A percentile compares a stretch with the other conserved stretches of the same genome.
These are phyloP conservation scores for Cordylochernes scorpioides DNA, from an alignment of 2,888 invertebrate genomes.

Conservation along the genomic window DNA sequence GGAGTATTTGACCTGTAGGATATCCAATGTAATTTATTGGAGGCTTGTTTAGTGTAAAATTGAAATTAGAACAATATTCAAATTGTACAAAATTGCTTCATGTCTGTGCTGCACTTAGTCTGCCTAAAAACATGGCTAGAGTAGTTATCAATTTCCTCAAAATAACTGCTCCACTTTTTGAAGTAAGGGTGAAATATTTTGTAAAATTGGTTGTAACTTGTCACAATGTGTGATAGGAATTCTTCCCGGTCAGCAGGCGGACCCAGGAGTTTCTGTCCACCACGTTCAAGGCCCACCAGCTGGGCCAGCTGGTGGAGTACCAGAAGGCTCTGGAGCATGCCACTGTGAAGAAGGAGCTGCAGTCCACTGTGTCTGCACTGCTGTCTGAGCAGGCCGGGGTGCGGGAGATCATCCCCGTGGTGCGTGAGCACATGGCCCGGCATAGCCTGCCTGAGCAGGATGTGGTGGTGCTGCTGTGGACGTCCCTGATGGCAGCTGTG, in stretches of 20 bases:
- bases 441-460: slow-evolving; percentile 70
- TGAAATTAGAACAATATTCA: too few species aligned
- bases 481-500: slow-evolving; percentile 71
- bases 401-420: slow-evolving; percentile 49
- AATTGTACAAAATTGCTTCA: too few species aligned
- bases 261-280: slow-evolving; percentile 55
- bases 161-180: too few species aligned
- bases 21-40: too few species aligned
- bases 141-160: too few species aligned
- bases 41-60: too few species aligned
- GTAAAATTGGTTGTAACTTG: too few species aligned
- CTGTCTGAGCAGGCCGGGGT: slow-evolving; percentile 58
- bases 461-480: slow-evolving; percentile 70
- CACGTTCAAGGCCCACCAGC: slow-evolving; percentile 47
- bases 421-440: slow-evolving; percentile 56
- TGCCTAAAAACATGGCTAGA: too few species aligned
- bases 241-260: slow-evolving; percentile 76
- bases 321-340: slow-evolving; percentile 33
- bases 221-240: slow-evolving; percentile 44
- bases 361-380: slow-evolving; percentile 46
- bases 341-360: slow-evolving; percentile 50
- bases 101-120: too few species aligned
- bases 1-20: too few species aligned
- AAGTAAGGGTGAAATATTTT: too few species aligned
- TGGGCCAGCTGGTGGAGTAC: slow-evolving; percentile 40